Evolutionary conservation across 2,888 invertebrate genomes (phyloP).

Genomic region (Trichopoda pennipes): DNA sequence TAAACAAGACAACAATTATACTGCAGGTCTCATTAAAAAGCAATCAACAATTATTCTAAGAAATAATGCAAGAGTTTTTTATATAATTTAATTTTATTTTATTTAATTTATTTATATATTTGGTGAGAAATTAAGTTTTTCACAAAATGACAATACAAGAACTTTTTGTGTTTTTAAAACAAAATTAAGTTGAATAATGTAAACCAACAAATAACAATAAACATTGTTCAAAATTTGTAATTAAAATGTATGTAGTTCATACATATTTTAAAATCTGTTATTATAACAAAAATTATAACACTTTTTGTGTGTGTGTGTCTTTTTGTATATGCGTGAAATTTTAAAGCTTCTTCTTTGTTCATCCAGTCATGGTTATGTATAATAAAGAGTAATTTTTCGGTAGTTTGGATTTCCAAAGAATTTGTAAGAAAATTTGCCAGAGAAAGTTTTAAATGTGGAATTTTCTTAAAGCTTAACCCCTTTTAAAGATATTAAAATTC

Average conservation of each 20-base stretch:
- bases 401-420: too few species aligned
- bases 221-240: background rate
- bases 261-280: too few species aligned
- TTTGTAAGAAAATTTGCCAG: too few species aligned
- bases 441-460: too few species aligned
- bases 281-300: background rate
- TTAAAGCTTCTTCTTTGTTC: background rate
- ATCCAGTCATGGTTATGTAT: conserved; percentile 1
- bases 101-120: conserved; percentile 46
- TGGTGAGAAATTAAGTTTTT: conserved; percentile 23
- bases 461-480: too few species aligned
- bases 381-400: background rate
- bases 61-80: background rate
- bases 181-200: background rate
- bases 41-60: background rate
- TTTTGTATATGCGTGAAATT: too few species aligned
- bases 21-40: background rate
- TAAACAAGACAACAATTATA: background rate
- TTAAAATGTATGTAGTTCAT: too few species aligned
- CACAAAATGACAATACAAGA: background rate
- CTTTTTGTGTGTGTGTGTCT: too few species aligned
- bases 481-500: too few species aligned
- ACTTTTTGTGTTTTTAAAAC: background rate
- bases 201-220: background rate
- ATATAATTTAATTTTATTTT: too few species aligned